phyloP scores from a whole-genome alignment of 2,888 invertebrate species.

The Blastobasis lacticolella region DNA sequence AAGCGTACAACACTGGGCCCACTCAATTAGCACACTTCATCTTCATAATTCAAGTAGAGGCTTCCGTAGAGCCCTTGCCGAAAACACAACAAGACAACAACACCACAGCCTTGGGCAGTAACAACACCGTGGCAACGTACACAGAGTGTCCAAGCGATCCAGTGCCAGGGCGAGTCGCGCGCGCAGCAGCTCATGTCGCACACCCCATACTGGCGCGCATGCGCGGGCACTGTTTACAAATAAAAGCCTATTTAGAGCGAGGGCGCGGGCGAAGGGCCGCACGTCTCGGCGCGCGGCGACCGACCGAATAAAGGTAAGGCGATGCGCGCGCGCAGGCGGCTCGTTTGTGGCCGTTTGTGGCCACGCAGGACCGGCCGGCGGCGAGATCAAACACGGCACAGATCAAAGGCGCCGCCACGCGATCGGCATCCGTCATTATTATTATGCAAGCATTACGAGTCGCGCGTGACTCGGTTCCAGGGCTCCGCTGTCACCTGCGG shows the following conservation, averaged over 20 bases:
- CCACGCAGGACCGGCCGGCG: constrained; percentile 67
- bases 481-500: constrained; percentile 54
- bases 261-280: constrained; percentile 55
- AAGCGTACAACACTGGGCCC: no score
- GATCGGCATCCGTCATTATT: constrained; percentile 75
- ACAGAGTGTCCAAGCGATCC: constrained; percentile 59
- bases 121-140: constrained; percentile 45
- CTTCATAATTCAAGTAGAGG: no score
- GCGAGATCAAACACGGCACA: constrained; percentile 68
- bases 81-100: no score
- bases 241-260: constrained; percentile 70
- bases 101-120: no score
- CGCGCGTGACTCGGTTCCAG: constrained; percentile 70
- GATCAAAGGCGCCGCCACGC: constrained; percentile 73
- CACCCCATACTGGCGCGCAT: constrained; percentile 61
- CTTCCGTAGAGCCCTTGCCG: no score
- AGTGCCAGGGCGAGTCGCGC: constrained; percentile 25
- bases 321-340: constrained; percentile 25
- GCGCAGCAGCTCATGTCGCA: constrained; percentile 23
- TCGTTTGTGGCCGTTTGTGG: constrained; percentile 69
- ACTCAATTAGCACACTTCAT: no score
- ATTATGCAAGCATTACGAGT: constrained; percentile 75
- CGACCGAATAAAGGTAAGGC: constrained; percentile 69
- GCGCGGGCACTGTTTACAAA: constrained; percentile 69
- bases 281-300: constrained; percentile 59